Conservation (phyloP, 2,113 vertebrate genomes). For the Corythornis vintsioides region DNA sequence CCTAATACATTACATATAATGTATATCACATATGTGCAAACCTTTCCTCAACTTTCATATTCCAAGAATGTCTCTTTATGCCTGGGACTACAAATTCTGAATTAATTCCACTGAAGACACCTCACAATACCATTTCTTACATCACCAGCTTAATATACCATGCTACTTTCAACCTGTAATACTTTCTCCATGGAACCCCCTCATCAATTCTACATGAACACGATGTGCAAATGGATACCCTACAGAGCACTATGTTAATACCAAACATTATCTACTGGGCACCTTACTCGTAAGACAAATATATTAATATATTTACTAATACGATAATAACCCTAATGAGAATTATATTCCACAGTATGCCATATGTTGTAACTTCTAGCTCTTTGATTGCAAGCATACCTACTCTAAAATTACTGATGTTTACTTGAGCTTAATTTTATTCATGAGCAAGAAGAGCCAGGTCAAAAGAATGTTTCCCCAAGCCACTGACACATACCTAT, state of each 20-base stretch:
- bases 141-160: background rate
- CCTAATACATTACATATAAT: background rate
- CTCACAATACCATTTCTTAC: background rate
- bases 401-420: background rate
- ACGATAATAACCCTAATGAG: background rate
- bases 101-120: background rate
- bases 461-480: background rate
- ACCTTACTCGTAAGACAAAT: background rate
- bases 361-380: background rate
- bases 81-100: background rate
- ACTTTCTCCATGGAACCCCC: background rate
- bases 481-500: background rate
- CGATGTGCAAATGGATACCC: background rate
- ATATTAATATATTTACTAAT: background rate
- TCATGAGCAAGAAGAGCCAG: background rate
- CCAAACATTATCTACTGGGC: background rate
- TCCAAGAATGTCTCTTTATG: background rate
- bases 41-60: background rate
- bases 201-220: background rate
- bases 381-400: background rate
- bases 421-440: slow-evolving; percentile 4
- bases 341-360: background rate
- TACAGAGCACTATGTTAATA: background rate
- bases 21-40: background rate
- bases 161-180: background rate